Evolutionary conservation across 2,113 vertebrate genomes (phyloP).

Genomic region (Astur gentilis): DNA sequence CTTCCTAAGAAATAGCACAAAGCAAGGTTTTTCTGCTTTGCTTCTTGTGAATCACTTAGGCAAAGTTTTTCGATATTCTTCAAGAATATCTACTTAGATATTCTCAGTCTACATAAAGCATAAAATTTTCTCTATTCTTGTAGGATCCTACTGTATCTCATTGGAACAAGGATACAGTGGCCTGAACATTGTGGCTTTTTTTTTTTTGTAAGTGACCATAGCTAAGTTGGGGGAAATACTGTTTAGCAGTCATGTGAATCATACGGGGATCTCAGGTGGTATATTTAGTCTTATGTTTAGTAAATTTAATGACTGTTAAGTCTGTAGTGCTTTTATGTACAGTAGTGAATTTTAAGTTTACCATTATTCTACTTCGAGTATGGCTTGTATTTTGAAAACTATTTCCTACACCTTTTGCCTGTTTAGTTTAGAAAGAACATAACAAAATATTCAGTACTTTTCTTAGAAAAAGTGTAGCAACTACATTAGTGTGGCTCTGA

Average conservation of each 20-base stretch:
- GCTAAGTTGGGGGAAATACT: not conserved
- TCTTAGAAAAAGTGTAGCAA: not conserved
- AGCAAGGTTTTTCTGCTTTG: not conserved
- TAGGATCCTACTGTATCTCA: not conserved
- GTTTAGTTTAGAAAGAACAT: not conserved
- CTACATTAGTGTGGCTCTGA: not conserved
- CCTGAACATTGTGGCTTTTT: not conserved
- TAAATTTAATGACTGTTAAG: not conserved
- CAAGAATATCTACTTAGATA: not conserved
- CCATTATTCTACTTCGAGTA: not conserved
- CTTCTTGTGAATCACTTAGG: not conserved
- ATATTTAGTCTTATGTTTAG: not conserved
- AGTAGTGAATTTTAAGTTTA: not conserved
- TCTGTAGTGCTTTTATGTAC: not conserved
- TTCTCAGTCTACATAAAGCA: not conserved
- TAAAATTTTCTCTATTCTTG: not conserved
- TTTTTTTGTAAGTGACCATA: not conserved
- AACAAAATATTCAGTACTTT: not conserved
- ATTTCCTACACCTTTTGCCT: not conserved
- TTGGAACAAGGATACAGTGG: not conserved
- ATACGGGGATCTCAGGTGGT: not conserved
- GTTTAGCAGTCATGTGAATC: not conserved
- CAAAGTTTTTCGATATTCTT: not conserved
- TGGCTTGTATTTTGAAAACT: not conserved
- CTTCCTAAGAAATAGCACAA: not conserved